Conservation (phyloP, 2,888 invertebrate genomes). For the Trichogramma evanescens region DNA sequence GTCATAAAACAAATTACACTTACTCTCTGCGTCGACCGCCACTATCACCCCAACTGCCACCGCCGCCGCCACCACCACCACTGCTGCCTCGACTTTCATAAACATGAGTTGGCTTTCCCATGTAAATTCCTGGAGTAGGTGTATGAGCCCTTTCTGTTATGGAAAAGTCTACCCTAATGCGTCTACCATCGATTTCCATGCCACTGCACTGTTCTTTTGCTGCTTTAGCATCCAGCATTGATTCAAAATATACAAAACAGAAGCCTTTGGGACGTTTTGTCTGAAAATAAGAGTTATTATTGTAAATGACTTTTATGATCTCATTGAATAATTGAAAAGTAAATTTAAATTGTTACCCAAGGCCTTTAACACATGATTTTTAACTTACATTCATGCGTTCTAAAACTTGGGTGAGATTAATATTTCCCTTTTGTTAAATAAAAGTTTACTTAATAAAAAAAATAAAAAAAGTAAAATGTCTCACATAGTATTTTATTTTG, state of each 20-base stretch:
- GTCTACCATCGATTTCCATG: conserved; percentile 87
- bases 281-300: conserved; percentile 48
- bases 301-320: background rate
- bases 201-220: conserved; percentile 92
- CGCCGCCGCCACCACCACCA: conserved; percentile 45
- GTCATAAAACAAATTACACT: background rate
- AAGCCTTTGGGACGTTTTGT: conserved; percentile 92
- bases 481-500: background rate
- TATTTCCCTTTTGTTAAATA: conserved; percentile 25
- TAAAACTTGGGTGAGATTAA: conserved; percentile 39
- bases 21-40: conserved; percentile 50
- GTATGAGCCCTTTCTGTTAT: conserved; percentile 94
- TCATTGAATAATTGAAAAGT: conserved; percentile 5
- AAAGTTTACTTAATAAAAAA: background rate
- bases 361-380: conserved; percentile 41
- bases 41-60: conserved; percentile 37
- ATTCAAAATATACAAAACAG: conserved; percentile 90
- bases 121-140: conserved; percentile 94
- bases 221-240: conserved; percentile 78
- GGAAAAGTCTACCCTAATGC: conserved; percentile 91
- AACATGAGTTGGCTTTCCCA: conserved; percentile 79
- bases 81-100: conserved; percentile 38
- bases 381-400: conserved; percentile 36
- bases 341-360: conserved; percentile 37
- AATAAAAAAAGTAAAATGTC: conserved; percentile 6